Evolutionary conservation across 2,797 vertebrate species (phyloP).

Genomic region (Fratercula arctica): DNA sequence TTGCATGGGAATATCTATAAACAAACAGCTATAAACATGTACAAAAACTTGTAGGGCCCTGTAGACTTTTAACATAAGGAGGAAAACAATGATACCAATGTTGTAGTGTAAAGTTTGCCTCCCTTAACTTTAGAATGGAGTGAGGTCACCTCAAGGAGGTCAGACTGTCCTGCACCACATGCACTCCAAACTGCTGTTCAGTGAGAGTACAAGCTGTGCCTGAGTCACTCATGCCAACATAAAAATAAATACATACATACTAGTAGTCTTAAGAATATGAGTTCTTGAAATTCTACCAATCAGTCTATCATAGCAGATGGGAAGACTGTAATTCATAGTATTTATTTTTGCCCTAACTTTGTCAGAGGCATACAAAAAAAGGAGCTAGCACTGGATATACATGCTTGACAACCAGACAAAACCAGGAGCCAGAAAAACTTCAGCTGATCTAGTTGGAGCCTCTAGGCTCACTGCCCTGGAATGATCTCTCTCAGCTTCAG

Average conservation of each 20-base stretch:
- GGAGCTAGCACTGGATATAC: conserved; percentile 16
- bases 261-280: background rate
- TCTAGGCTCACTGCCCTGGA: conserved; percentile 10
- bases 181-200: background rate
- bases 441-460: conserved; percentile 15
- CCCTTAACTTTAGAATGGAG: background rate
- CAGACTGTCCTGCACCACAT: background rate
- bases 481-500: background rate
- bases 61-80: background rate
- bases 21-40: background rate
- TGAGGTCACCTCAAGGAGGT: background rate
- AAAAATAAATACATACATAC: conserved; percentile 22
- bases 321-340: conserved; percentile 30
- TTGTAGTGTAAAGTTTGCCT: background rate
- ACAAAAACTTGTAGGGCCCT: background rate
- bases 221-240: conserved; percentile 10
- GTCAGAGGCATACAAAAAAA: conserved; percentile 2
- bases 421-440: conserved; percentile 40
- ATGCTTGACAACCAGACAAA: conserved; percentile 25
- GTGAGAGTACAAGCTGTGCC: background rate
- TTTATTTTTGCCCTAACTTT: conserved; percentile 53
- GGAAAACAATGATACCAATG: background rate
- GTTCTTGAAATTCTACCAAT: conserved; percentile 37
- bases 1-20: background rate
- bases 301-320: conserved; percentile 55